Evolutionary conservation across 1,140 invertebrate genomes (phyloP).

Genomic region (Nylanderia fulva): DNA sequence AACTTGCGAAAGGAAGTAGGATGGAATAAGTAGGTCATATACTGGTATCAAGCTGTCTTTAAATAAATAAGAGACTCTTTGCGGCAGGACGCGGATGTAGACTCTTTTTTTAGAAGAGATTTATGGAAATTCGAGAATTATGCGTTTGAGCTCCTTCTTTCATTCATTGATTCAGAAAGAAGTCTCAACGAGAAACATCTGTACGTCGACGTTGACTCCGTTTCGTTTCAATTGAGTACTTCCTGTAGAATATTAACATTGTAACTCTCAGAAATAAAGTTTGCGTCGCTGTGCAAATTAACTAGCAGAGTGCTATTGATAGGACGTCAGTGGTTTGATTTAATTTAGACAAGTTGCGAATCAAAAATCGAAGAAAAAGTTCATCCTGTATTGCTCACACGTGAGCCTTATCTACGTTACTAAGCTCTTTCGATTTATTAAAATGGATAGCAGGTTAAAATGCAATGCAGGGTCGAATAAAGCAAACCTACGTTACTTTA

Average conservation of each 20-base stretch:
- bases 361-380: background rate
- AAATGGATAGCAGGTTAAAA: slow-evolving; percentile 33
- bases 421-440: slow-evolving; percentile 18
- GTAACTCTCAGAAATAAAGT: slow-evolving; percentile 28
- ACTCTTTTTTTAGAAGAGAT: background rate
- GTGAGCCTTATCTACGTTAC: background rate
- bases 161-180: background rate
- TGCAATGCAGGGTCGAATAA: slow-evolving; percentile 7
- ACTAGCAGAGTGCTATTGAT: background rate
- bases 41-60: background rate
- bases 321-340: background rate
- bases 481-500: slow-evolving; percentile 45
- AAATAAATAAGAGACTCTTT: background rate
- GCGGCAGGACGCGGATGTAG: background rate
- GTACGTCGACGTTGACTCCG: slow-evolving; percentile 27
- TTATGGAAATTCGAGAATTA: background rate
- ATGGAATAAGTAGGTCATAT: background rate
- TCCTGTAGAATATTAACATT: slow-evolving; percentile 47
- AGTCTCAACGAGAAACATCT: slow-evolving; percentile 32
- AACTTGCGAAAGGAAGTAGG: background rate
- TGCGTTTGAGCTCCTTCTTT: background rate
- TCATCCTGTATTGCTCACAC: background rate
- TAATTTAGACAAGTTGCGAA: background rate
- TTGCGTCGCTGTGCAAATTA: background rate
- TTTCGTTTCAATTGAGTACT: slow-evolving; percentile 51